Base-by-base conservation (phyloP, 2,113 vertebrate species). In the Callipepla californica region DNA sequence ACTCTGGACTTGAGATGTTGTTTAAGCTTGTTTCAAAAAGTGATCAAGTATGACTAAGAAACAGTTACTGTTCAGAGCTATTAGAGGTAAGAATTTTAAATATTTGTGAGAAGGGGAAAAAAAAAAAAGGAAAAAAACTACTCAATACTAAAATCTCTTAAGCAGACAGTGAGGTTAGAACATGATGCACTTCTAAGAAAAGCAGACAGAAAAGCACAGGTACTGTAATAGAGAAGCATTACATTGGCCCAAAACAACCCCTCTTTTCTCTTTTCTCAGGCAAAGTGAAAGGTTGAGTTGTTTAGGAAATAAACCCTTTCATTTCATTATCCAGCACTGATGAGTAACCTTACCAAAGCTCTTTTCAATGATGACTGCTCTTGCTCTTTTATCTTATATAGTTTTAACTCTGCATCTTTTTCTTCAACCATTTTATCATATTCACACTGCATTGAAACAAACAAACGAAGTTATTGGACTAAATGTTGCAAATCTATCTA, bases 341-440 rank as follows among this genome's bases (percentile, higher is more conserved):
- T 50, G 42, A 93, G 26, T 77, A 25, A 53, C 82, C 97, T 97
- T 97, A 99, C 99, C 98, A 99, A 57, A 86, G 98, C 97, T 85
- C 91, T 96, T 94, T 92, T 98, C 50, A 86, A 36, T 45, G 97
- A 96, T 73, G 96, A 96, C 18, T 97, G 96, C 87, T 98, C 98
- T 85, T 96, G 97, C 87, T 98, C 98, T 96, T 93, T 98, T 42
- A 92, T 98, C 96, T 97, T 98, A 89, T 90, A 97, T 79, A 97
- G 96, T 91, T 97, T 97, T 86, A 99, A 97, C 96, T 99, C 98
- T 91, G 97, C 93, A 83, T 99, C 98, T 96, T 99, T 99, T 97
- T 99, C 98, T 97, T 98, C 98, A 93, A 99, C 96, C 88, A 98
- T 97, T 93, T 97, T 98, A 96, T 99, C 99, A 96, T 99, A 99